Base-by-base conservation (phyloP, 2,888 invertebrate genomes). In the Drosophila demipolita region DNA sequence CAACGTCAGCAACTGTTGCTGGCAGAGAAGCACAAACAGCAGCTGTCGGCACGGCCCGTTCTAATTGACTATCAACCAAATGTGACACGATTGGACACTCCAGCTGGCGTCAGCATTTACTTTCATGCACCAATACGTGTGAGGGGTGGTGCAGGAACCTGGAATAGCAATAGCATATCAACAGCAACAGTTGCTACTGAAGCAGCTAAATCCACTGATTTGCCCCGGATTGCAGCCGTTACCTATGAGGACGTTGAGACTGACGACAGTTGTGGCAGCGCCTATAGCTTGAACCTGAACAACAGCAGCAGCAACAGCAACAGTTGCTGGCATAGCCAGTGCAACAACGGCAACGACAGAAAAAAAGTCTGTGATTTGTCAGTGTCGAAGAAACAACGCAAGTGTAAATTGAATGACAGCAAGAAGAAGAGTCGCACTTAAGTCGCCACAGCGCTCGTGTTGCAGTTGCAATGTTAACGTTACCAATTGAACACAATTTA, bases 81-180 rank as follows among this genome's bases (percentile, higher is more conserved):
- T 12, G 65, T 64, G 20, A 74, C 80, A 17, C 66, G 68, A 4
- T 48, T 85, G 0, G 1, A 26, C 3, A 48, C 70, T 0, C 45
- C 38, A 20, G 58, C 62, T 6, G 89, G 87, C 0, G 57, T 72
- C 12, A 69, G 58, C 20, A 69, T 89, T 7, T 73, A 54, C 33
- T 87, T 48, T 23, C 85, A 86, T 55, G 60, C 76, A 4, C 86
- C 86, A 2, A 68, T 89, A 1, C 53, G 58, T 12, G 42, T 78
- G 52, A 50, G 53, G 35, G 68, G 66, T 4, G 80, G 64, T 23
- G 42, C 12, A 17, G 42, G 17, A 1, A 45, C 15, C 23, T 6
- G 29, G 29, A 29, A 23, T 15, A 33, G 11, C 49, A 20, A 2
- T 26, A 35, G 4, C 17, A 17, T 29, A 29, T 29, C 29, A 29